These are phyloP conservation scores for Turritopsis rubra DNA, from an alignment of 30 jellyfish, hydroid and myxozoan species.

Conservation along the genomic window DNA sequence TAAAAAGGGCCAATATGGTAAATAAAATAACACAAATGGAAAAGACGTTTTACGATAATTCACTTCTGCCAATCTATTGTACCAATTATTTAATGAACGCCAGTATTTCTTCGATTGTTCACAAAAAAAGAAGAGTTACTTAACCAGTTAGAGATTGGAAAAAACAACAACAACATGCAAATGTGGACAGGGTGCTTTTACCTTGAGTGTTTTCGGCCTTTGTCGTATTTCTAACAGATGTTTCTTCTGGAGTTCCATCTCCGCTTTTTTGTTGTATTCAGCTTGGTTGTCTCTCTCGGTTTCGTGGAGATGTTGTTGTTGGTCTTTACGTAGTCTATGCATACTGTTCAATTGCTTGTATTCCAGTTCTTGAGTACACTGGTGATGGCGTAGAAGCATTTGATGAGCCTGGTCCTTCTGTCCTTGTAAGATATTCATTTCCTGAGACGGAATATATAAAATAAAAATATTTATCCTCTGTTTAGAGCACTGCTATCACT, in stretches of 20 bases:
- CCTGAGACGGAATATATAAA: constrained; percentile 38
- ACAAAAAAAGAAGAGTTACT: not conserved
- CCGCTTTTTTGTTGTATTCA: constrained; percentile 97
- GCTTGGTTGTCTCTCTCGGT: constrained; percentile 97
- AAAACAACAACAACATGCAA: not conserved
- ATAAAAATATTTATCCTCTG: not conserved
- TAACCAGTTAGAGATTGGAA: not conserved
- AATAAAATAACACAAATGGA: too few relatives aligned
- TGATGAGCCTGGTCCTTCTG: constrained; percentile 97
- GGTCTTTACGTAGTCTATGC: constrained; percentile 92
- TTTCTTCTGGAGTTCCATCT: constrained; percentile 93
- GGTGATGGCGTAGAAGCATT: constrained; percentile 93
- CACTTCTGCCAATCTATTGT: too few relatives aligned
- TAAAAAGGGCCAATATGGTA: too few relatives aligned
- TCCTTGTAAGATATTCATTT: constrained; percentile 91
- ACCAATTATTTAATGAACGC: not conserved
- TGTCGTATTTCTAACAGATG: constrained; percentile 90
- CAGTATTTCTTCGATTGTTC: not conserved
- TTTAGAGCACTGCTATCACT: not conserved
- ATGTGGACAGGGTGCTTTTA: not conserved
- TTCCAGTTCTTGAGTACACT: constrained; percentile 93
- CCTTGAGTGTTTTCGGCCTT: constrained; percentile 96
- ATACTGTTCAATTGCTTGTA: constrained; percentile 77
- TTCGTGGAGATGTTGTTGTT: constrained; percentile 84
- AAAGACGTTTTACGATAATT: too few relatives aligned